phyloP scores from a whole-genome alignment of 2,888 invertebrate species.

The Selenia dentaria region DNA sequence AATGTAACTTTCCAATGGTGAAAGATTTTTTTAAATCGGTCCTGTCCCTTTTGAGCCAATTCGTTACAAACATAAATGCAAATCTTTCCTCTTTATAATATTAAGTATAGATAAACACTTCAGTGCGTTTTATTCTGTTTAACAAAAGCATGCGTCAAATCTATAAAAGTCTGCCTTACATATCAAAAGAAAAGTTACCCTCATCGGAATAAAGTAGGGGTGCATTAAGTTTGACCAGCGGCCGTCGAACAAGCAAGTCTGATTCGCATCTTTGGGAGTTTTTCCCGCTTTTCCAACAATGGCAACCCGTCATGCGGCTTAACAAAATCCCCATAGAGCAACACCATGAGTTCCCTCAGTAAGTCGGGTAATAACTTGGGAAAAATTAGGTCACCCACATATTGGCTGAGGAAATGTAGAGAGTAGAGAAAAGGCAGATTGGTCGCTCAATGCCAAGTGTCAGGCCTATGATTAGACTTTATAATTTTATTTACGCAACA shows the following conservation, averaged over 20 bases:
- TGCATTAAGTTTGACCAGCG: conserved; percentile 16
- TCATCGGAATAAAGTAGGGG: conserved; percentile 3
- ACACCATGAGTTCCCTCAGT: conserved; percentile 44
- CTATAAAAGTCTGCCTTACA: neutral
- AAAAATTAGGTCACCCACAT: conserved; percentile 64
- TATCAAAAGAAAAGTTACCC: conserved; percentile 3
- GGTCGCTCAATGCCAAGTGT: too few species aligned
- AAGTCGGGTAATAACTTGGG: conserved; percentile 54
- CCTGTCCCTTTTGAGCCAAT: too few species aligned
- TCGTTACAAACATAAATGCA: too few species aligned
- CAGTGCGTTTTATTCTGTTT: too few species aligned
- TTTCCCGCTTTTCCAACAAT: conserved; percentile 34
- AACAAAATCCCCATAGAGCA: conserved; percentile 50
- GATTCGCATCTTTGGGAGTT: conserved; percentile 31
- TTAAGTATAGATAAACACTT: too few species aligned
- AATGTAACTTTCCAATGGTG: too few species aligned
- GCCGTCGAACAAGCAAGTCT: conserved; percentile 28
- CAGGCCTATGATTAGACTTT: too few species aligned
- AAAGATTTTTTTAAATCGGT: too few species aligned
- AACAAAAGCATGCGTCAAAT: neutral
- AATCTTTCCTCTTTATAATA: too few species aligned
- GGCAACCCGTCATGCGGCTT: conserved; percentile 36
- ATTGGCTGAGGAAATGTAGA: conserved; percentile 18
- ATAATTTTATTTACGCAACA: too few species aligned
- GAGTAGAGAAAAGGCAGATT: too few species aligned